Evolutionary conservation across 2,113 vertebrate genomes (phyloP).

Genomic region (Epinephelus fuscoguttatus): DNA sequence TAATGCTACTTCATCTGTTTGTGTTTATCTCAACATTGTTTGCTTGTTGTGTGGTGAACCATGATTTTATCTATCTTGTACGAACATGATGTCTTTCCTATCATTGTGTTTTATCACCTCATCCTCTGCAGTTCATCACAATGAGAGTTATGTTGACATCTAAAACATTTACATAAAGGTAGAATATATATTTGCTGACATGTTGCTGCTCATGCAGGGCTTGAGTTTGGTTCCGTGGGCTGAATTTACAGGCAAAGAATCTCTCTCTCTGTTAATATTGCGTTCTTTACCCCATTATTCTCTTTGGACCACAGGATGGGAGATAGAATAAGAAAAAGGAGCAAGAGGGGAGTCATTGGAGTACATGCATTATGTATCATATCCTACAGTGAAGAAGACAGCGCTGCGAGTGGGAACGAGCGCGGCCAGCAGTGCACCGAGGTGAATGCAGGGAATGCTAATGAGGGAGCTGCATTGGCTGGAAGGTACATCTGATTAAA

Average conservation of each 20-base stretch:
- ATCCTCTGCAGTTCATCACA: background rate
- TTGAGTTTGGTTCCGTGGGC: background rate
- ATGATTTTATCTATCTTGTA: background rate
- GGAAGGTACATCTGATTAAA: constrained; percentile 73
- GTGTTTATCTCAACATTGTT: background rate
- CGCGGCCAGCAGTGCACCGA: constrained; percentile 42
- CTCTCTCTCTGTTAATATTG: constrained; percentile 30
- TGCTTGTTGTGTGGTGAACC: background rate
- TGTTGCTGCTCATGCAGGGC: background rate
- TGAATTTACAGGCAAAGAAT: constrained; percentile 19
- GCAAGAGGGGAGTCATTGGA: constrained; percentile 48
- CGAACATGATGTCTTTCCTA: background rate
- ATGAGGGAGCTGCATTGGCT: constrained; percentile 59
- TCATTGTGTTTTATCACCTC: constrained; percentile 3
- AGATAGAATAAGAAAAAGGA: constrained; percentile 9
- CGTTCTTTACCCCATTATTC: constrained; percentile 43
- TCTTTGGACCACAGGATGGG: constrained; percentile 30
- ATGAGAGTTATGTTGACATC: background rate
- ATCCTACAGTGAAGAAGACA: constrained; percentile 64
- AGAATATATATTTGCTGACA: background rate
- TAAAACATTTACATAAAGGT: background rate
- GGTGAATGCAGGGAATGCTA: constrained; percentile 62
- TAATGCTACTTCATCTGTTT: background rate
- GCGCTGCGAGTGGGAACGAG: constrained; percentile 55
- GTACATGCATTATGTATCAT: constrained; percentile 74